phyloP scores from a whole-genome alignment of 1,140 invertebrate species.

The Drosophila busckii region DNA sequence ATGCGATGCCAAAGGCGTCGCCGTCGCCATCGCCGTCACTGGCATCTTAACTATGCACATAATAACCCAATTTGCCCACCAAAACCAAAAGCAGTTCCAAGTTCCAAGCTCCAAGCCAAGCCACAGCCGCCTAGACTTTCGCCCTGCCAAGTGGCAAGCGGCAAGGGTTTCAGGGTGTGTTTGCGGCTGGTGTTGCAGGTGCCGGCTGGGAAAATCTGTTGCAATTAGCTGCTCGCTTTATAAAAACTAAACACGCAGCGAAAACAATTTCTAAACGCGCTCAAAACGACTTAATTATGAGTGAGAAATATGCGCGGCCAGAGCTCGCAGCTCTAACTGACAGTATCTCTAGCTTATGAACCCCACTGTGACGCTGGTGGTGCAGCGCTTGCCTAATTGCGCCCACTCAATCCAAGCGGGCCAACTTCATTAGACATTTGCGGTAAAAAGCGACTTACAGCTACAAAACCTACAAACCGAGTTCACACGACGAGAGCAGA shows the following conservation, averaged over 20 bases:
- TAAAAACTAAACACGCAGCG: conserved; percentile 69
- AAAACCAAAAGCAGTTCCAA: too few species aligned
- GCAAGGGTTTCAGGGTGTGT: neutral
- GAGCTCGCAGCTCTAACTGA: conserved; percentile 35
- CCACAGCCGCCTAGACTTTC: too few species aligned
- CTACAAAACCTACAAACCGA: conserved; percentile 75
- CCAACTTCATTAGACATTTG: conserved; percentile 76
- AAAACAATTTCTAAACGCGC: conserved; percentile 77
- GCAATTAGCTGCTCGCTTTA: conserved; percentile 70
- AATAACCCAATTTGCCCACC: conserved; percentile 65
- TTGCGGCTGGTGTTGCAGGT: conserved; percentile 9
- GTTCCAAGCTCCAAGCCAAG: too few species aligned
- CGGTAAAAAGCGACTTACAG: conserved; percentile 62
- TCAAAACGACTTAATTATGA: conserved; percentile 77
- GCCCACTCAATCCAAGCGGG: conserved; percentile 74
- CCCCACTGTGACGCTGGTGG: conserved; percentile 4
- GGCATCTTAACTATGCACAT: conserved; percentile 75
- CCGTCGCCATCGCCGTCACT: conserved; percentile 29
- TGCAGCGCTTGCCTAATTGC: conserved; percentile 50
- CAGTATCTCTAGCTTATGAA: conserved; percentile 27
- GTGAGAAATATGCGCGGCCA: conserved; percentile 73
- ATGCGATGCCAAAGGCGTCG: conserved; percentile 51
- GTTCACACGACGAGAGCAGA: conserved; percentile 62
- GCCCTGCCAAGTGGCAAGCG: conserved; percentile 21
- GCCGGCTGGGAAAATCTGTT: conserved; percentile 67